Conservation (phyloP, 2,888 invertebrate species). For the Pheosia gnoma region DNA sequence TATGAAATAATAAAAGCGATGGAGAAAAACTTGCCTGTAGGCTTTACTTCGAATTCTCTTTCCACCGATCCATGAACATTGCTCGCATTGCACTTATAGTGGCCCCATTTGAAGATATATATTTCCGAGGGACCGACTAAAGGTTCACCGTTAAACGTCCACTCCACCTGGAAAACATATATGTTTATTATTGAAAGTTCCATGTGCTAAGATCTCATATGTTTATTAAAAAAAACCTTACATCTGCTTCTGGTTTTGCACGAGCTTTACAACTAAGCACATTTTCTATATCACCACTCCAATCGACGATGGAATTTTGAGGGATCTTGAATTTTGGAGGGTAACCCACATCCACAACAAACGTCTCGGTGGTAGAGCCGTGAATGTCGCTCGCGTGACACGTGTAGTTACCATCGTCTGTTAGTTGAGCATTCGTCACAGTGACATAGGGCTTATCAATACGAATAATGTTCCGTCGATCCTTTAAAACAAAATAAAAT, state of each 20-base stretch:
- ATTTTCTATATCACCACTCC: conserved; percentile 19
- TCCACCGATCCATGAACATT: conserved; percentile 30
- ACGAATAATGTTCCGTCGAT: neutral
- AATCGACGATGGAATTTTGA: conserved; percentile 11
- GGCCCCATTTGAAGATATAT: conserved; percentile 20
- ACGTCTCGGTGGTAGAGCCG: conserved; percentile 29
- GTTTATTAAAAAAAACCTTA: conserved; percentile 12
- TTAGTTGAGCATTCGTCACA: conserved; percentile 10
- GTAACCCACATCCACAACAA: conserved; percentile 29
- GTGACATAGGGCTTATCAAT: conserved; percentile 9
- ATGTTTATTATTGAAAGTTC: neutral
- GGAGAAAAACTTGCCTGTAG: conserved; percentile 25
- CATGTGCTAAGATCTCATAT: conserved; percentile 3
- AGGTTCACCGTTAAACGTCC: conserved; percentile 30
- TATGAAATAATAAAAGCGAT: neutral
- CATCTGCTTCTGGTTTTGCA: conserved; percentile 22
- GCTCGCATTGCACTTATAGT: conserved; percentile 30
- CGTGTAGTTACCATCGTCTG: conserved; percentile 35
- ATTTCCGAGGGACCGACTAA: conserved; percentile 11
- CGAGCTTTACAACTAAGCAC: conserved; percentile 16
- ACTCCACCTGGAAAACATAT: conserved; percentile 24
- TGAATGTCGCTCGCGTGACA: conserved; percentile 34
- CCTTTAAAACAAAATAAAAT: neutral
- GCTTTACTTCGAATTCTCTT: conserved; percentile 31
- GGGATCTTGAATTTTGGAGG: conserved; percentile 17